A percentile compares a stretch with the other conserved stretches of the same genome.
These are phyloP conservation scores for Tauraco hartlaubi DNA, from an alignment of 2,797 vertebrate genomes.

Conservation along the genomic window DNA sequence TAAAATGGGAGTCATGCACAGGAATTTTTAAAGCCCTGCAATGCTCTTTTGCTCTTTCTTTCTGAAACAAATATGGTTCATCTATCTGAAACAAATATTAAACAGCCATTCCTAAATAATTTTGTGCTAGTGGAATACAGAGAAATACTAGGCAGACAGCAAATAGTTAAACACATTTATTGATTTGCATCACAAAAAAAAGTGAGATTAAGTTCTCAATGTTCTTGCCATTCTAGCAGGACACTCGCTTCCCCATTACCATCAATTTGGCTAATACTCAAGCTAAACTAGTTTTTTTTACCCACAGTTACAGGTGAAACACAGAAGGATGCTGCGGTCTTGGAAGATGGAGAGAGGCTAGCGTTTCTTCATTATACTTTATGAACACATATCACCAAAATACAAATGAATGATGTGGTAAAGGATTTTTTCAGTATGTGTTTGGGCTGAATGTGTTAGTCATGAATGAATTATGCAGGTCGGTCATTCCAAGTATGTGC, in stretches of 20 bases:
- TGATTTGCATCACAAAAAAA: background rate
- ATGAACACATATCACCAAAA: background rate
- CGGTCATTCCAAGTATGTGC: background rate
- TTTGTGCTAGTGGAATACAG: background rate
- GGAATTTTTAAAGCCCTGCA: background rate
- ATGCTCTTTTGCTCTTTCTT: background rate
- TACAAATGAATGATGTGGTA: background rate
- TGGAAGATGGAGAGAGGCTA: background rate
- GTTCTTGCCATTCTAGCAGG: background rate
- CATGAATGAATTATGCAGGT: background rate
- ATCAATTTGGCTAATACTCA: conserved; percentile 6
- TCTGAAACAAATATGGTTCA: background rate
- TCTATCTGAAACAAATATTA: background rate
- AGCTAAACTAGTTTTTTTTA: conserved; percentile 11
- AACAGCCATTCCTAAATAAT: background rate
- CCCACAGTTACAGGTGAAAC: background rate
- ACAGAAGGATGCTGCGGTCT: background rate
- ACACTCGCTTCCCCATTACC: background rate
- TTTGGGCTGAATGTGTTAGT: background rate
- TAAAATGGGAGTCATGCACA: background rate
- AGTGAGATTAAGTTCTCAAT: background rate
- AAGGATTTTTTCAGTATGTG: background rate
- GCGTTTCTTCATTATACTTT: background rate
- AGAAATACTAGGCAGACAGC: background rate
- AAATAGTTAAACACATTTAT: background rate